Percentiles rank a stretch among this genome's conserved stretches.
phyloP scores from a whole-genome alignment of 1,140 invertebrate species.

The Neelides sp. region DNA sequence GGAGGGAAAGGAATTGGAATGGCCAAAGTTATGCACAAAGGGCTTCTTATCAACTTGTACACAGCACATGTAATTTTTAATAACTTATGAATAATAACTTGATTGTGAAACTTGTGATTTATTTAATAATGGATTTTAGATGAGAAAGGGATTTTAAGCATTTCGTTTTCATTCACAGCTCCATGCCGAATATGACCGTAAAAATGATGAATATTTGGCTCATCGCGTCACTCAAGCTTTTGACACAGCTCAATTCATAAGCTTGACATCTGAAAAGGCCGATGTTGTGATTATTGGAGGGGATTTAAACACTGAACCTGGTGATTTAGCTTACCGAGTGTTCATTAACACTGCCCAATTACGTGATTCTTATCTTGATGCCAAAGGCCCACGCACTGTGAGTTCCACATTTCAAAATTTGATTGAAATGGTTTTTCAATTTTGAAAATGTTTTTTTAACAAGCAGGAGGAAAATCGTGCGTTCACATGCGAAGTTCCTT shows the following conservation, averaged over 20 bases:
- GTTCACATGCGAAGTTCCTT: constrained; percentile 60
- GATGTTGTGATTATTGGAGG: constrained; percentile 77
- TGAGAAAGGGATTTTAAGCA: not conserved
- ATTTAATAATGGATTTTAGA: not conserved
- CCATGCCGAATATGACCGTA: constrained; percentile 83
- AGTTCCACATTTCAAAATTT: not conserved
- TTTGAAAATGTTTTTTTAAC: constrained; percentile 4
- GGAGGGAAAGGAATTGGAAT: constrained; percentile 91
- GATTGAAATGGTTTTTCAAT: not conserved
- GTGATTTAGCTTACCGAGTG: constrained; percentile 63
- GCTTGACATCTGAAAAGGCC: constrained; percentile 58
- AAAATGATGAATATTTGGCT: constrained; percentile 74
- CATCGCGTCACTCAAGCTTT: constrained; percentile 85
- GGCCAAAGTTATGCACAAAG: constrained; percentile 56
- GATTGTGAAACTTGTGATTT: not conserved
- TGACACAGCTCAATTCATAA: constrained; percentile 85
- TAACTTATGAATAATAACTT: no score
- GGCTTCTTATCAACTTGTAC: constrained; percentile 68
- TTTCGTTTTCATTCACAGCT: constrained; percentile 45
- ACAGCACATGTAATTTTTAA: constrained; percentile 86
- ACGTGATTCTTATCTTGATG: constrained; percentile 38
- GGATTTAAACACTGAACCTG: constrained; percentile 81
- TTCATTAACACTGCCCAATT: constrained; percentile 41
- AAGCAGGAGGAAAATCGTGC: not conserved
- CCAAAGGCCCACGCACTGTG: constrained; percentile 1